Evolutionary conservation across 2,113 vertebrate species (phyloP), one percentile per base, ranked within the genome.

Genomic region (Halcyon senegalensis): DNA sequence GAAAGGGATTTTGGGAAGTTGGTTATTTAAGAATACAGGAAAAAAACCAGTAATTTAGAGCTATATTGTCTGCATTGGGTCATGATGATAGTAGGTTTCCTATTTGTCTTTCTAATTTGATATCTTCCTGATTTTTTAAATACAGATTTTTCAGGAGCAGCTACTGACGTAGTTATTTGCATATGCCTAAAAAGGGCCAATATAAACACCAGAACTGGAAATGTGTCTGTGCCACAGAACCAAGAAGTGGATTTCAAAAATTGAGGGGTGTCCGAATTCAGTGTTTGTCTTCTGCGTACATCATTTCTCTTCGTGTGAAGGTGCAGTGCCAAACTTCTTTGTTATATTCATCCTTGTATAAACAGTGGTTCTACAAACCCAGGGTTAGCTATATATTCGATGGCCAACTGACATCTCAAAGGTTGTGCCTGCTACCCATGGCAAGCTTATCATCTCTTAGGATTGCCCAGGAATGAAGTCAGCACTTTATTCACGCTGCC

Each of bases 81-180:
- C 59, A 69, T 28, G 87, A 80, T 96, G 89, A 96, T 96, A 89
- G 46, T 59, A 94, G 95, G 96, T 87, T 96, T 94, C 55, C 51
- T 94, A 58, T 94, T 94, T 91, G 59, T 70, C 81, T 93, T 96
- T 93, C 96, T 93, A 96, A 95, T 85, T 94, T 87, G 33, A 84
- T 73, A 62, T 59, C 67, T 89, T 85, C 70, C 46, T 80, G 64
- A 79, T 77, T 93, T 94, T 93, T 97, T 96, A 85, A 94, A 80
- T 74, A 85, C 20, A 76, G 75, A 91, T 84, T 95, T 88, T 93
- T 84, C 77, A 94, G 87, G 50, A 96, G 85, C 44, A 91, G 50
- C 46, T 85, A 74, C 87, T 91, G 81, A 91, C 77, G 62, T 95
- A 64, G 79, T 87, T 89, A 87, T 94, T 93, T 96, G 74, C 67